Conservation (phyloP, 2,113 vertebrate genomes). For the Clarias magur region DNA sequence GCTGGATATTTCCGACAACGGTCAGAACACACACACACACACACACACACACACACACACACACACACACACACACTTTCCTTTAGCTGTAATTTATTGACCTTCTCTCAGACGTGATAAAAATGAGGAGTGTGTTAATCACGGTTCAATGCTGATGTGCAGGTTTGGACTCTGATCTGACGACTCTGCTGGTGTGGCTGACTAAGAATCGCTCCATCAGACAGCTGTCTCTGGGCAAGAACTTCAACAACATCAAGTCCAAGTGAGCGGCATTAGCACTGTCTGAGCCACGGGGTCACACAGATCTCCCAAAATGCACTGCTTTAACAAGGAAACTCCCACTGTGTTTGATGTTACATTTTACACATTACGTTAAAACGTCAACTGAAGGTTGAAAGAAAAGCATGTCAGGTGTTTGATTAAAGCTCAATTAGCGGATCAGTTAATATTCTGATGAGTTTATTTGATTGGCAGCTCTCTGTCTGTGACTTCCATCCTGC, state of each 20-base stretch:
- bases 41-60: not conserved
- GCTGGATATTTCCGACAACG: constrained; percentile 97
- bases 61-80: not conserved
- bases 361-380: not conserved
- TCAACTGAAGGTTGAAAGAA: not conserved
- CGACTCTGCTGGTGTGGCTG: constrained; percentile 93
- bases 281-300: not conserved
- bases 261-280: constrained; percentile 74
- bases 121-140: not conserved
- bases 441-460: not conserved
- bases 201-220: constrained; percentile 94
- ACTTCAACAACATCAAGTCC: constrained; percentile 99
- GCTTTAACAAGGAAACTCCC: not conserved
- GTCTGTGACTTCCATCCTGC: not conserved
- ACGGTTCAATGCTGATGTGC: constrained; percentile 9
- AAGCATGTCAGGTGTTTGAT: not conserved
- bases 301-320: not conserved
- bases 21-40: constrained; percentile 68
- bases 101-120: not conserved
- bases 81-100: not conserved
- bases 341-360: not conserved
- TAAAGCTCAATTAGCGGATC: not conserved
- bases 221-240: constrained; percentile 91
- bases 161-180: constrained; percentile 93
- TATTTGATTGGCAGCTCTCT: not conserved